Percentiles rank a stretch among this genome's conserved stretches.
Conservation (phyloP, 2,888 invertebrate species). For the Campoplex nolae region DNA sequence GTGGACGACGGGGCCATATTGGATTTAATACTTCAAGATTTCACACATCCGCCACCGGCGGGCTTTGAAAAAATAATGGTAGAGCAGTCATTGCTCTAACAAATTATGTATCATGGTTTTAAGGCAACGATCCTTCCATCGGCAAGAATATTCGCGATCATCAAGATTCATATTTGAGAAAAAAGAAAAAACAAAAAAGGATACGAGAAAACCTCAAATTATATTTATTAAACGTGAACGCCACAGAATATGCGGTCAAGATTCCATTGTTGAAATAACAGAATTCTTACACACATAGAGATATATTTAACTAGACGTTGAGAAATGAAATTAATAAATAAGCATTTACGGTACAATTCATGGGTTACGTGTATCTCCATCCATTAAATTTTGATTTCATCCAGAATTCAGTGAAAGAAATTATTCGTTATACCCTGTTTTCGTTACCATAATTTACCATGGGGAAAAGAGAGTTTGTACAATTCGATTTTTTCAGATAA, state of each 20-base stretch:
- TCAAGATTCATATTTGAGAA: neutral
- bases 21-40: conserved; percentile 96
- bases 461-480: too few species aligned
- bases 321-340: conserved; percentile 65
- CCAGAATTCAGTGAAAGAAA: neutral
- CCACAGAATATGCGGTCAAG: neutral
- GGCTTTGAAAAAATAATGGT: conserved; percentile 98
- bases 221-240: neutral
- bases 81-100: conserved; percentile 97
- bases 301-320: conserved; percentile 73
- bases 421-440: neutral
- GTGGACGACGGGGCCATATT: conserved; percentile 99
- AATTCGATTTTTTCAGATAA: too few species aligned
- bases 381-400: conserved; percentile 2
- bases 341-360: conserved; percentile 73
- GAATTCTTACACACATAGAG: conserved; percentile 70
- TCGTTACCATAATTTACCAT: neutral
- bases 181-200: neutral
- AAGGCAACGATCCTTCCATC: neutral
- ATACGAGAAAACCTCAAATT: neutral
- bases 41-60: conserved; percentile 92
- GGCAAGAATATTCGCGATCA: neutral
- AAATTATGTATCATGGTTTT: conserved; percentile 26
- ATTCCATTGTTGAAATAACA: conserved; percentile 72
- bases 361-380: conserved; percentile 8